Base-by-base conservation (phyloP, 2,888 invertebrate species). In the Drosophila planitibia region DNA sequence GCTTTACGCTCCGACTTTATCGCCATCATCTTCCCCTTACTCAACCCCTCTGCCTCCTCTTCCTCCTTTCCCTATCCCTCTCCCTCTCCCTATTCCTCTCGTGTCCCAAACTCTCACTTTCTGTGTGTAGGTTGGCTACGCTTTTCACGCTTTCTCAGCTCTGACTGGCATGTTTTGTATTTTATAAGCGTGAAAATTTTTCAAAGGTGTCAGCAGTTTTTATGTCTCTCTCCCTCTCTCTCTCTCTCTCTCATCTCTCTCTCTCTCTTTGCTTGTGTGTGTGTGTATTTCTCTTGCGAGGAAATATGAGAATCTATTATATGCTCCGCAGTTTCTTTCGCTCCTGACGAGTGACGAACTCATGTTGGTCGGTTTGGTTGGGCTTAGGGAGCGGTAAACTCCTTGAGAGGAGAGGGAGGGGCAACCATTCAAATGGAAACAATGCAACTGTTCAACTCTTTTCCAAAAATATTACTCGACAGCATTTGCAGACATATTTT, bases 151-250 rank as follows among this genome's bases (percentile, higher is more conserved):
- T 76, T 67, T 74, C 63, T 62, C 79, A 70, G 70, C 55, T 76
- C 64, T 76, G 71, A 66, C 83, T 83, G 89, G 74, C 86, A 86
- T 89, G 89, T 82, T 89, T 85, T 84, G 80, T 86, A 82, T 85
- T 85, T 89, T 85, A 85, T 85, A 89, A 82, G 89, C 85, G 85
- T 89, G 89, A 89, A 86, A 72, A 86, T 84, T 84, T 86, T 86
- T 71, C 84, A 89, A 82, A 85, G 89, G 85, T 85, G 85, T 85
- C 89, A 89, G 89, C 87, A 82, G 63, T 86, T 85, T 86, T 79
- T 81, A 71, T 79, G 70, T 60, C 41, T 30, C 22, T 9, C 16
- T 47, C 47, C 4, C 16, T 16, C 47, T 12, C 4, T 4, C 4
- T 16, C 16, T 4, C 22, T 22, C 22, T 22, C 22, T n/a, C n/a